phyloP scores from a whole-genome alignment of 2,113 vertebrate species.

The Catharus bicknelli region DNA sequence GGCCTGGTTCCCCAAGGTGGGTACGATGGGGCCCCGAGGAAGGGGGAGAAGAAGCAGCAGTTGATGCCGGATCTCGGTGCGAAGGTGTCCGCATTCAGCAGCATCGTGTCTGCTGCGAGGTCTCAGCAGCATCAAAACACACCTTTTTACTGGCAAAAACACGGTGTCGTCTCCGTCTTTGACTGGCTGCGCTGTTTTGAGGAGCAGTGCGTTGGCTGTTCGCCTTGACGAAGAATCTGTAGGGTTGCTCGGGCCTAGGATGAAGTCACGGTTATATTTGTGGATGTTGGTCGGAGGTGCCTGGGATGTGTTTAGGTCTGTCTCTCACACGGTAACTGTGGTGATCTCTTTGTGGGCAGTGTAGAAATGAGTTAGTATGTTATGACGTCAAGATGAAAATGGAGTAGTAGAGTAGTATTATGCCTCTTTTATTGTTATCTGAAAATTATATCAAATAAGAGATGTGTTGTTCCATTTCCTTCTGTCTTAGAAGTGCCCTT shows the following conservation, averaged over 20 bases:
- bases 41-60: accelerated
- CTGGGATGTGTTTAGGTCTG: not conserved
- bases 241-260: not conserved
- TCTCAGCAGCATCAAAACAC: not conserved
- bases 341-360: not conserved
- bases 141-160: not conserved
- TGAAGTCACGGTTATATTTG: not conserved
- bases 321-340: not conserved
- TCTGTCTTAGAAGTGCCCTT: not conserved
- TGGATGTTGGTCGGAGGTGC: not conserved
- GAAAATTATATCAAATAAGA: accelerated
- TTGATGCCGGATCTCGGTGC: accelerated
- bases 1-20: conserved; percentile 95
- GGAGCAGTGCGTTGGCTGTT: not conserved
- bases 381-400: not conserved
- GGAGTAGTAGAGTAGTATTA: no score
- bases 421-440: not conserved
- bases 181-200: not conserved
- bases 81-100: not conserved
- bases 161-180: no score
- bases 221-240: not conserved
- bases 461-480: not conserved
- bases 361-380: not conserved
- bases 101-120: accelerated
- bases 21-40: not conserved